phyloP scores from a whole-genome alignment of 2,797 vertebrate species.

The Champsocephalus gunnari region DNA sequence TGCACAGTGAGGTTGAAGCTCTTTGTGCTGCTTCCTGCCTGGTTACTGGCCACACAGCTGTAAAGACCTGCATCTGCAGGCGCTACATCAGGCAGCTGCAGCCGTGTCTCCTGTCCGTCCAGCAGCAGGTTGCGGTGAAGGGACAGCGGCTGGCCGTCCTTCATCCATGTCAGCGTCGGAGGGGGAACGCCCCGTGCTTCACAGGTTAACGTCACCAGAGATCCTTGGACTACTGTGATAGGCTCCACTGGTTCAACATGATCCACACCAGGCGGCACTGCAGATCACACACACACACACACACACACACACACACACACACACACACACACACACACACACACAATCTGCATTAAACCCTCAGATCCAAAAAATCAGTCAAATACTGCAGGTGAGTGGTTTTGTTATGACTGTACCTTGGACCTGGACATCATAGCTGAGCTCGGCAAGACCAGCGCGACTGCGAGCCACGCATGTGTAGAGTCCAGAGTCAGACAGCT shows the following conservation, averaged over 20 bases:
- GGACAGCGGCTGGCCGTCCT: slow-evolving; percentile 86
- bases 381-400: not conserved
- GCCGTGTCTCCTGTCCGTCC: slow-evolving; percentile 79
- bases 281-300: slow-evolving; percentile 3
- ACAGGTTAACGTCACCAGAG: slow-evolving; percentile 89
- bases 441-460: slow-evolving; percentile 87
- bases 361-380: not conserved
- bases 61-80: slow-evolving; percentile 85
- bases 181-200: slow-evolving; percentile 89
- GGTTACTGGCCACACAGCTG: slow-evolving; percentile 89
- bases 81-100: slow-evolving; percentile 83
- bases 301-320: no score
- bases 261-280: slow-evolving; percentile 89
- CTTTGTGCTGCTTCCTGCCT: slow-evolving; percentile 90
- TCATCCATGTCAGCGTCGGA: slow-evolving; percentile 89
- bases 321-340: no score
- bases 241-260: slow-evolving; percentile 84
- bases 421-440: slow-evolving; percentile 88
- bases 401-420: slow-evolving; percentile 78
- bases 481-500: slow-evolving; percentile 87
- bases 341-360: not conserved
- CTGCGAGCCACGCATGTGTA: slow-evolving; percentile 91
- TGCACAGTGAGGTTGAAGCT: slow-evolving; percentile 90
- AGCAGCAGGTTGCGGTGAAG: slow-evolving; percentile 81
- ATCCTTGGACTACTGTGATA: slow-evolving; percentile 85